Conservation (phyloP, 2,797 vertebrate genomes). For the Tarsius wallacei region DNA sequence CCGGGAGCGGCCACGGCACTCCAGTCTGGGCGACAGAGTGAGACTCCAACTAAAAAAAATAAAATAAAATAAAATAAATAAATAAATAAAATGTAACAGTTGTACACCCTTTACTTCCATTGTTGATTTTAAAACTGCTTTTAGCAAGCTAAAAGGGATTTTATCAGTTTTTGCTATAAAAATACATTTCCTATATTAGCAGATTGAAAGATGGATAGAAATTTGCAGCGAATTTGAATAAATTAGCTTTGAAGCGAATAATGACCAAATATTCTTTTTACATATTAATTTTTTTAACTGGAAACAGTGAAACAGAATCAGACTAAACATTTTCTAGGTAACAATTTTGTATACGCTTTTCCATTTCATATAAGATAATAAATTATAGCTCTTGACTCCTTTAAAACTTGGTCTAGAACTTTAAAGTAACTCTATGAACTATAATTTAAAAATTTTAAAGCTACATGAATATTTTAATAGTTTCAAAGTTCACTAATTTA, state of each 20-base stretch:
- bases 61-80: no score
- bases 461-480: background rate
- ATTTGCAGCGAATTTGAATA: background rate
- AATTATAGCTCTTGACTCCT: background rate
- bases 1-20: no score
- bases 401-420: conserved; percentile 44
- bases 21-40: no score
- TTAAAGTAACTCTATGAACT: background rate
- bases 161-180: background rate
- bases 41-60: no score
- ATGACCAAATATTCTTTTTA: background rate
- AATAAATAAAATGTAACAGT: conserved; percentile 41
- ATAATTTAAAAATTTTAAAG: conserved; percentile 29
- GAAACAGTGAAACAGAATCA: conserved; percentile 17
- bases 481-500: conserved; percentile 15
- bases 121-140: background rate
- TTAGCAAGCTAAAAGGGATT: background rate
- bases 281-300: background rate
- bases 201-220: background rate
- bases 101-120: background rate
- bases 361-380: background rate
- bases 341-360: background rate
- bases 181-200: background rate
- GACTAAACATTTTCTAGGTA: background rate
- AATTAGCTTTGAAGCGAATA: conserved; percentile 30